Evolutionary conservation across 2,888 invertebrate genomes (phyloP).

Genomic region (Dryococelus australis): DNA sequence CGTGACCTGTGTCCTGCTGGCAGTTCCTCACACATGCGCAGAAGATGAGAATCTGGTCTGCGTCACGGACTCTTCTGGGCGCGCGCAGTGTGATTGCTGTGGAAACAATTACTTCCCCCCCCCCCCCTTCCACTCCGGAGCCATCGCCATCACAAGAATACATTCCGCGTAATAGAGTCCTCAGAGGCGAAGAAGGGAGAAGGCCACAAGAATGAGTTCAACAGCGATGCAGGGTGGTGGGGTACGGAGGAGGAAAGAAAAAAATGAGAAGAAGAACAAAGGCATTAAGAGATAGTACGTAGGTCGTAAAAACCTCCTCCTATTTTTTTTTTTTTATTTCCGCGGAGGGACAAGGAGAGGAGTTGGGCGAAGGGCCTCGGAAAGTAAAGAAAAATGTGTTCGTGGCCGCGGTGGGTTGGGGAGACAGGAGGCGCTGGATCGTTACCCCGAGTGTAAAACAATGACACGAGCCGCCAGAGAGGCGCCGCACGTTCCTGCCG

Average conservation of each 20-base stretch:
- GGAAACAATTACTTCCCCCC: no score
- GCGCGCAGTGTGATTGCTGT: no score
- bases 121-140: no score
- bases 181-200: no score
- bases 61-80: no score
- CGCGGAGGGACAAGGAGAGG: neutral
- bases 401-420: neutral
- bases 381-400: constrained; percentile 20
- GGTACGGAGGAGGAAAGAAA: neutral
- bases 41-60: no score
- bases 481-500: neutral
- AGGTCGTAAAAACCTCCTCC: constrained; percentile 24
- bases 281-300: constrained; percentile 24
- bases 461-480: constrained; percentile 19
- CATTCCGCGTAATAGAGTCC: no score
- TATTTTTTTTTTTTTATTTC: neutral
- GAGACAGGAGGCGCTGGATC: neutral
- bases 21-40: no score
- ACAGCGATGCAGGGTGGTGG: neutral
- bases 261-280: neutral
- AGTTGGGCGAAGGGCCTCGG: neutral
- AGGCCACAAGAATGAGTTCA: neutral
- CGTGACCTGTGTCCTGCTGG: no score
- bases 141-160: no score
- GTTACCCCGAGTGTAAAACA: constrained; percentile 8